Conservation (phyloP, 2,113 vertebrate genomes). For the Centrocercus urophasianus region DNA sequence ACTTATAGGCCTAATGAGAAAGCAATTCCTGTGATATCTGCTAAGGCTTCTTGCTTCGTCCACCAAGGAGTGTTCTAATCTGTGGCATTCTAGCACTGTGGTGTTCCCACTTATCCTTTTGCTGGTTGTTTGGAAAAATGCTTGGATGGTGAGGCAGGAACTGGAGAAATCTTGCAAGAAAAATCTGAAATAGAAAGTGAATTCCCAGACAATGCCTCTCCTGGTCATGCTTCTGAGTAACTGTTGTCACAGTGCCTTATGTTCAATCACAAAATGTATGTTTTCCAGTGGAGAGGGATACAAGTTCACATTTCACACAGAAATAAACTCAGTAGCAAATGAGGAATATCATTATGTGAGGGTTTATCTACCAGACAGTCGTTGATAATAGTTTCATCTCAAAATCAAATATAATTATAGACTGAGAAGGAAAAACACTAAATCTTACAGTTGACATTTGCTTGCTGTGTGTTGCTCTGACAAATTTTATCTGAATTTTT, state of each 20-base stretch:
- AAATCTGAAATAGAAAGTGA: background rate
- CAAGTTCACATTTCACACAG: background rate
- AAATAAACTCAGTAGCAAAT: background rate
- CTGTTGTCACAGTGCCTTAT: background rate
- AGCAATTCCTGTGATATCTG: background rate
- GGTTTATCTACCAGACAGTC: background rate
- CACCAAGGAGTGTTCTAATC: background rate
- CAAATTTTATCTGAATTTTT: background rate
- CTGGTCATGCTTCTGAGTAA: background rate
- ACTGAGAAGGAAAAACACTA: background rate
- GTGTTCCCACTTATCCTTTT: background rate
- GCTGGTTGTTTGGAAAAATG: background rate
- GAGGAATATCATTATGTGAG: background rate
- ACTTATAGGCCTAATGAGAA: background rate
- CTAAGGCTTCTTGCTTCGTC: background rate
- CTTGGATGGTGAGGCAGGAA: background rate
- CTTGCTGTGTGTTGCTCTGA: background rate
- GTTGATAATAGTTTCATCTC: background rate
- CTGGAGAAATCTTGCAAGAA: background rate
- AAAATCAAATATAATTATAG: background rate
- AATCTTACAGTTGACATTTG: background rate
- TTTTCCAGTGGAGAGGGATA: background rate
- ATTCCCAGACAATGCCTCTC: background rate
- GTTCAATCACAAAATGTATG: background rate
- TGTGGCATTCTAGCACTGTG: background rate